Base-by-base conservation (phyloP, 1,140 invertebrate genomes). In the Tigriopus japonicus region DNA sequence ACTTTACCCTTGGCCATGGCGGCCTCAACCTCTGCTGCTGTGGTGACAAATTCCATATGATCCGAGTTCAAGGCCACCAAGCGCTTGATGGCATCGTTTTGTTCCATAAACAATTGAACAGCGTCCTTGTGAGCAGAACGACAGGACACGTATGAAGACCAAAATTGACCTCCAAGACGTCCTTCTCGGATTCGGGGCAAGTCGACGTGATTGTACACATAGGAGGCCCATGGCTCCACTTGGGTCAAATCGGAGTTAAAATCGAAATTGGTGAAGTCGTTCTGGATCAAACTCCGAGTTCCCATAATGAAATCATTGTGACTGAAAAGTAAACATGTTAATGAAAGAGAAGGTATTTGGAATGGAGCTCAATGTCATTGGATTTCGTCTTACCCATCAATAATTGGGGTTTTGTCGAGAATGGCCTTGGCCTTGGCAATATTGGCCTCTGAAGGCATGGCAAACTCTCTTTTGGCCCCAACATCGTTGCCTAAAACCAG, bases 1-100 rank as follows among this genome's bases (percentile, higher is more conserved):
- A 85, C 80, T 64, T 77, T 79, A 40, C 79, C 77, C 6, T 80
- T 77, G 23, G 79, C 78, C 66, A 88, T 85, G 0, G 84, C 84
- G 58, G 82, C 77, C 51, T 81, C 72, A 41, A 94, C 77, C 67
- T 87, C 82, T 43, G 68, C 62, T 14, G 72, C 67, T 12, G 69
- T 68, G 9, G 67, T 69, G 13, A 68, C 71, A 43, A 71, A 68
- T 60, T 66, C 56, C 41, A 74, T 72, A 1, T 62, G 60, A 10
- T 71, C 64, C 1, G 68, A 66, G 62, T 74, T 71, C 56, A 66
- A 64, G 0, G 63, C 63, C 6, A 72, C 65, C 35, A 72, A 67
- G 56, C 70, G 67, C 61, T 71, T 70, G 24, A 74, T 72, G 10
- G 69, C 67, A 62, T 74, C 73, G 6, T 72, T 62, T 54, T 74